Evolutionary conservation across 2,888 invertebrate genomes (phyloP), one percentile per base, ranked within the genome.

Genomic region (Diploptera punctata): DNA sequence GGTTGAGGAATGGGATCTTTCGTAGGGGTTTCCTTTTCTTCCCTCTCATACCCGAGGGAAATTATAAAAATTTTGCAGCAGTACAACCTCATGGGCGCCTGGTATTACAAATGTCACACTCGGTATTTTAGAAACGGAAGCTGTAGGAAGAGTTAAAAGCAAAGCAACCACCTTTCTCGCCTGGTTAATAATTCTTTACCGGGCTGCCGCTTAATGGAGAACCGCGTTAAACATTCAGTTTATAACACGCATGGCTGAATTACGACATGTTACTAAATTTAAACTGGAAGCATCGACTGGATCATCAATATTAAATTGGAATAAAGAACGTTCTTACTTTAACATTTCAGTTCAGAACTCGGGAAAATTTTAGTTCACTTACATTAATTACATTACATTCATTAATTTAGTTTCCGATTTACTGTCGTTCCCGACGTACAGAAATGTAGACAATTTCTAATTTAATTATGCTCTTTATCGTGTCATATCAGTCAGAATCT

Each of bases 31-130:
- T 31, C n/a, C 57, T 29, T 57, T 47, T 57, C 29, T n/a, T 29
- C n/a, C 29, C 29, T n/a, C 10, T 18, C 29, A 29, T 29, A n/a
- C 57, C 57, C 57, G 29, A n/a, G 54, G 54, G 54, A 54, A 54
- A 54, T 54, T 54, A 54, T 54, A 54, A 54, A 26, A 54, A 54
- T 54, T 54, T 54, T 26, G 26, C 26, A 54, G 54, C 54, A 54
- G 26, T 1, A n/a, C 5, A 29, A 10, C 13, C 29, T 57, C 57
- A 57, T 16, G n/a, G 16, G 57, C 5, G 16, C 29, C 29, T 29
- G 3, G 29, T 57, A 57, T 57, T 31, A 19, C 29, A 29, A 9
- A 57, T 57, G 57, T 57, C 57, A 57, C 57, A 29, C 31, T 1
- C 29, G n/a, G 16, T 57, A 57, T 29, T 0, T 31, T 57, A 10